Evolutionary conservation across 2,797 vertebrate genomes (phyloP), one percentile per base, ranked within the genome.

Genomic region (Loris lydekkerianus): DNA sequence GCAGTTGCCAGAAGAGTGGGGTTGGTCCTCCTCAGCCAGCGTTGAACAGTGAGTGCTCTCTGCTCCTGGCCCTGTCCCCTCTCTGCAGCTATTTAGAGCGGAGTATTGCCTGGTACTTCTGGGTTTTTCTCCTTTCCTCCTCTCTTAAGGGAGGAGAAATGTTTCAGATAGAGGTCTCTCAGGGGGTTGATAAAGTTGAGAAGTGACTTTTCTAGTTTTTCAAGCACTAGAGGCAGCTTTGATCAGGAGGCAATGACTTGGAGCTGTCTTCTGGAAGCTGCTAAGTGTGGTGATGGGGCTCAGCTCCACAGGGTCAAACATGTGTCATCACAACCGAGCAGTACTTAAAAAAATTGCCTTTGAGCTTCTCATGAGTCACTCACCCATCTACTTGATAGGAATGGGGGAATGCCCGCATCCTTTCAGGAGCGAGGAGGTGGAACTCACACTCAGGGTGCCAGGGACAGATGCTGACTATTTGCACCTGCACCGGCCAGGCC

Each of bases 141-240:
- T 63, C 65, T 94, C 93, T 69, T 40, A 70, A 85, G 76, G 60
- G 81, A 82, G 31, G 88, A 60, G n/a, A 25, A 61, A n/a, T 89
- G 40, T 56, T 93, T 21, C 1, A 90, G 67, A 29, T 8, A 84
- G 69, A 89, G 67, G 76, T 92, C 65, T 86, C 58, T 40, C 2
- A 27, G 92, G 58, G 69, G 20, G 7, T 67, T 76, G 77, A 72
- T 67, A 27, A 86, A 88, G 67, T 83, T 73, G 80, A 95, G 75
- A 97, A 95, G 94, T 95, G 82, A 92, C 96, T 97, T 97, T 97
- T 97, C 95, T n/a, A 21, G 96, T 95, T 97, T 97, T 94, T 91
- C 96, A 76, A 96, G 96, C 92, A 73, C n/a, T 20, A 85, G 70
- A 94, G 65, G 69, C 37, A 88, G 78, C 85, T 97, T 84, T 96